Percentiles rank a stretch among this genome's conserved stretches.
Conservation (phyloP, 2,888 invertebrate genomes). For the Agelastica alni region DNA sequence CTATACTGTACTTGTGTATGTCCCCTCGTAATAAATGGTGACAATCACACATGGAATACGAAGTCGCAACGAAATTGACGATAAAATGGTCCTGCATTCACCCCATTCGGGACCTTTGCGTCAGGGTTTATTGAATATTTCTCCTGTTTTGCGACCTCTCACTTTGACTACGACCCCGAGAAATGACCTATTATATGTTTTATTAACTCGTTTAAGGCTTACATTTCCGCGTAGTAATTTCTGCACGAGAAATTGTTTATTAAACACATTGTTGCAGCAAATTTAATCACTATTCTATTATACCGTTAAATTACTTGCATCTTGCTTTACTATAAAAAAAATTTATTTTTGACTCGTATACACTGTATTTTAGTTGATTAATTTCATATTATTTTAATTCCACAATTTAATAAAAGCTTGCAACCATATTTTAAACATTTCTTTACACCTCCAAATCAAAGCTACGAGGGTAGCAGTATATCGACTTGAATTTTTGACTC, state of each 20-base stretch:
- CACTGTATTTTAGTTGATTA: too few relatives aligned
- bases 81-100: constrained; percentile 14
- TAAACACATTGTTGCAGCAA: constrained; percentile 3
- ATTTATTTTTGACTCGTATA: too few relatives aligned
- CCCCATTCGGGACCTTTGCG: constrained; percentile 15
- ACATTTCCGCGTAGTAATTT: not conserved
- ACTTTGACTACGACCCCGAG: constrained; percentile 6
- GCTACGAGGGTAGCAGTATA: too few relatives aligned
- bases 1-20: too few relatives aligned
- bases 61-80: constrained; percentile 12
- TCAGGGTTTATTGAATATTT: constrained; percentile 21
- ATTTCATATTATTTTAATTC: too few relatives aligned
- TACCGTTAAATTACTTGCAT: too few relatives aligned
- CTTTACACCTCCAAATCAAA: too few relatives aligned
- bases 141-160: constrained; percentile 15
- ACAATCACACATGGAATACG: constrained; percentile 1
- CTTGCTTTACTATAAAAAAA: too few relatives aligned
- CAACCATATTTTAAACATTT: too few relatives aligned
- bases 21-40: constrained; percentile 4
- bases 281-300: too few relatives aligned
- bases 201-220: constrained; percentile 15
- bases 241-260: constrained; percentile 2
- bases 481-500: too few relatives aligned
- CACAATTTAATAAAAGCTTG: too few relatives aligned
- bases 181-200: constrained; percentile 17